Evolutionary conservation across 2,888 invertebrate species (phyloP).

Genomic region (Cerastis leucographa): DNA sequence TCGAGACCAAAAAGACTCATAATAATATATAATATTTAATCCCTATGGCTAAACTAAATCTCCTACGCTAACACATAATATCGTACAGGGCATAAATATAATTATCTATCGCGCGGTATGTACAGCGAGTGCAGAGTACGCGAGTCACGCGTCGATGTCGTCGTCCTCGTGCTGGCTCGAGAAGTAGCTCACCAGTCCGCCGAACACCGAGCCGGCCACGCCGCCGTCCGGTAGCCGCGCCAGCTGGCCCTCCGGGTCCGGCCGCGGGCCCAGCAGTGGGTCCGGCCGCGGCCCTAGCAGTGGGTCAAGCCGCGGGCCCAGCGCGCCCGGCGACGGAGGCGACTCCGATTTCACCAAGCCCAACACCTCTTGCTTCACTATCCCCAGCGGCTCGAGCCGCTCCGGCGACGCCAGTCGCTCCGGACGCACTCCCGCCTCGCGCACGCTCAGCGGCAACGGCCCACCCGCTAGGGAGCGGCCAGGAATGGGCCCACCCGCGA

Average conservation of each 20-base stretch:
- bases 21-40: slow-evolving; percentile 76
- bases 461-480: not conserved
- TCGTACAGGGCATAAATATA: slow-evolving; percentile 79
- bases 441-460: slow-evolving; percentile 32
- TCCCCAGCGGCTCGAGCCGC: slow-evolving; percentile 53
- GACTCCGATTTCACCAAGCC: slow-evolving; percentile 45
- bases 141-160: slow-evolving; percentile 92
- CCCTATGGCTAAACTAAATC: slow-evolving; percentile 74
- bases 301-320: not conserved
- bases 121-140: slow-evolving; percentile 48
- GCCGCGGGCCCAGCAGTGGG: slow-evolving; percentile 6
- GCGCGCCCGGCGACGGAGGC: slow-evolving; percentile 72
- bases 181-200: slow-evolving; percentile 97
- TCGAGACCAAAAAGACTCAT: slow-evolving; percentile 89
- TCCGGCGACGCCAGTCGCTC: slow-evolving; percentile 27
- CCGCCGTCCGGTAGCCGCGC: slow-evolving; percentile 65
- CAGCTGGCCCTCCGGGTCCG: not conserved
- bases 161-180: slow-evolving; percentile 97
- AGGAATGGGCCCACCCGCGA: not conserved
- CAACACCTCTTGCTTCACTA: slow-evolving; percentile 46
- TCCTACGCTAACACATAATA: slow-evolving; percentile 78
- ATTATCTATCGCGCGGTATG: slow-evolving; percentile 64
- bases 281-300: slow-evolving; percentile 2
- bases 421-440: slow-evolving; percentile 23
- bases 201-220: slow-evolving; percentile 92